Conservation (phyloP, 2,888 invertebrate genomes). For the Agrilus cyanescens region DNA sequence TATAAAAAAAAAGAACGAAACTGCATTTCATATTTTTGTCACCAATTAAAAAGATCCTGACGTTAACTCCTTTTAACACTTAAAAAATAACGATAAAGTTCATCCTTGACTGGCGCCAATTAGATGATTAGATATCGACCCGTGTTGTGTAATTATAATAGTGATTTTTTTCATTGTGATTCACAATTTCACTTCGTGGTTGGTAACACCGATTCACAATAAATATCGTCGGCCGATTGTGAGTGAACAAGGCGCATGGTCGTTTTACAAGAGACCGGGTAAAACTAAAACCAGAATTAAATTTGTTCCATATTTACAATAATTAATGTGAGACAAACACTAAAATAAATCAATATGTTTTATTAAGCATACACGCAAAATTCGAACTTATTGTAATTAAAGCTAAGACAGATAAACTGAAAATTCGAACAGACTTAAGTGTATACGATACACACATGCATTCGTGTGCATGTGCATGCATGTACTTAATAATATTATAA, state of each 20-base stretch:
- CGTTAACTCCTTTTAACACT: too few species aligned
- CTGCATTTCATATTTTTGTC: too few species aligned
- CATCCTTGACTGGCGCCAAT: too few species aligned
- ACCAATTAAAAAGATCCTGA: too few species aligned
- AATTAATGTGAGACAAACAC: conserved; percentile 28
- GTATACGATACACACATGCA: background rate
- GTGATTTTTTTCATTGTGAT: background rate
- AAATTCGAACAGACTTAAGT: conserved; percentile 11
- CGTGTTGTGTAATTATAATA: too few species aligned
- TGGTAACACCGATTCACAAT: background rate
- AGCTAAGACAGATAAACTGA: conserved; percentile 13
- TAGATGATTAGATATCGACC: too few species aligned
- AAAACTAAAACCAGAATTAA: conserved; percentile 29
- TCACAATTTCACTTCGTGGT: background rate
- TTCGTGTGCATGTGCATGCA: too few species aligned
- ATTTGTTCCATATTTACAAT: conserved; percentile 34
- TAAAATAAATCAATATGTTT: conserved; percentile 29
- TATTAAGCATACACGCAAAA: conserved; percentile 32
- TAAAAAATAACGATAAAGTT: too few species aligned
- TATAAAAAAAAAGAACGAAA: too few species aligned
- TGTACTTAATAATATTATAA: too few species aligned
- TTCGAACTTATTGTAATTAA: conserved; percentile 25
- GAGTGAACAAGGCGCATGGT: background rate
- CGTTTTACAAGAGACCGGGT: conserved; percentile 4
- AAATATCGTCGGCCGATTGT: background rate